Conservation (phyloP, 2,113 vertebrate species). For the Turnix velox region DNA sequence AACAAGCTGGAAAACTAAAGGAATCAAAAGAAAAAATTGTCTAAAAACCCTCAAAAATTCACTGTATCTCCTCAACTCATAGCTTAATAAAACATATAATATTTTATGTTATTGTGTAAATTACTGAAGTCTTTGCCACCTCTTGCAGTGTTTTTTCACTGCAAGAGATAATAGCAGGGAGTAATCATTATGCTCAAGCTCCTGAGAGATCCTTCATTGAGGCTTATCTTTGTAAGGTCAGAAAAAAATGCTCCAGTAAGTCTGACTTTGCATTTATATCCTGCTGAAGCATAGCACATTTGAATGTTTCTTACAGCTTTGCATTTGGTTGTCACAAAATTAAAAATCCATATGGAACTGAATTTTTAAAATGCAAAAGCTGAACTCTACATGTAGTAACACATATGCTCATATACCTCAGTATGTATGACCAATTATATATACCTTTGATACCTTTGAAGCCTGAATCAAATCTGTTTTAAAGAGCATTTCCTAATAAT, state of each 20-base stretch:
- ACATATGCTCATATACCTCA: neutral
- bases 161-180: neutral
- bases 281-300: neutral
- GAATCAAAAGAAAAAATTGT: neutral
- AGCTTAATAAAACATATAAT: neutral
- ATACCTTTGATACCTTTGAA: neutral
- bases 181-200: neutral
- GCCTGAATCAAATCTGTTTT: neutral
- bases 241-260: neutral
- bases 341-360: neutral
- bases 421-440: neutral
- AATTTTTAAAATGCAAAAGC: neutral
- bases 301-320: neutral
- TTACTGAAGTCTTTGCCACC: neutral
- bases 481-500: neutral
- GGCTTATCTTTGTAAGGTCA: neutral
- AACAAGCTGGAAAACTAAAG: neutral
- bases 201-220: neutral
- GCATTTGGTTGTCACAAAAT: neutral
- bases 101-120: neutral
- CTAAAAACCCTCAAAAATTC: neutral
- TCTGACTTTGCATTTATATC: neutral
- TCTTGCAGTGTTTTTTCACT: neutral
- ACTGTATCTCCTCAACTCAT: neutral
- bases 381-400: neutral